Percentiles rank a stretch among this genome's conserved stretches.
phyloP scores from a whole-genome alignment of 2,888 invertebrate species.

The Dynastes maya region DNA sequence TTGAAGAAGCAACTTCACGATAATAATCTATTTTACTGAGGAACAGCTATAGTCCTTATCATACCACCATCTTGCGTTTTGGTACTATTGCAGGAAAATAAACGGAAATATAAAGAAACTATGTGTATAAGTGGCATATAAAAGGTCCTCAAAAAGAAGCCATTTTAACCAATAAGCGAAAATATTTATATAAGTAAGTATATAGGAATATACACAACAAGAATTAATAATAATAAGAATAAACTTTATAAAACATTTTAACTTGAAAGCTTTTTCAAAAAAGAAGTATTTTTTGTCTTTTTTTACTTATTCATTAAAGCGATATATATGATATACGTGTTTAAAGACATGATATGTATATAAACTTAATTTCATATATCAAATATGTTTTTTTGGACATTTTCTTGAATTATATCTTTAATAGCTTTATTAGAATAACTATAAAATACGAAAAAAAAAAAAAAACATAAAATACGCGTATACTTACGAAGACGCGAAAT shows the following conservation, averaged over 20 bases:
- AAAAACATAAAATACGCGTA: background rate
- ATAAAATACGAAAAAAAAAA: background rate
- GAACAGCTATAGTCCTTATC: slow-evolving; percentile 17
- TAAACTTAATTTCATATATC: background rate
- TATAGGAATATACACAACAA: slow-evolving; percentile 17
- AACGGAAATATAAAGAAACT: background rate
- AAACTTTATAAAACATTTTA: too few species aligned
- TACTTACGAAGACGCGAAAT: background rate
- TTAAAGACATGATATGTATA: background rate
- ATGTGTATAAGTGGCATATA: slow-evolving; percentile 10
- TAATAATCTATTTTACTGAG: slow-evolving; percentile 37
- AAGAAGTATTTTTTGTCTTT: slow-evolving; percentile 25
- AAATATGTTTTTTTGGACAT: background rate
- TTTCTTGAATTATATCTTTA: slow-evolving; percentile 2
- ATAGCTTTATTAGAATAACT: background rate
- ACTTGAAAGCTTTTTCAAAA: background rate
- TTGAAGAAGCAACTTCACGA: slow-evolving; percentile 28
- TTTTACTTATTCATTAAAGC: slow-evolving; percentile 15
- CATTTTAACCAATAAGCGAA: background rate
- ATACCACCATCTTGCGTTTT: slow-evolving; percentile 43
- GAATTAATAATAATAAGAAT: slow-evolving; percentile 13
- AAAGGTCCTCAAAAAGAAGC: slow-evolving; percentile 14
- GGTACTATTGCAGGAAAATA: slow-evolving; percentile 7
- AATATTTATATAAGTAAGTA: background rate
- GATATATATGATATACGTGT: slow-evolving; percentile 6